Evolutionary conservation across 2,113 vertebrate species (phyloP), one percentile per base, ranked within the genome.

Genomic region (Protobothrops flavoviridis): DNA sequence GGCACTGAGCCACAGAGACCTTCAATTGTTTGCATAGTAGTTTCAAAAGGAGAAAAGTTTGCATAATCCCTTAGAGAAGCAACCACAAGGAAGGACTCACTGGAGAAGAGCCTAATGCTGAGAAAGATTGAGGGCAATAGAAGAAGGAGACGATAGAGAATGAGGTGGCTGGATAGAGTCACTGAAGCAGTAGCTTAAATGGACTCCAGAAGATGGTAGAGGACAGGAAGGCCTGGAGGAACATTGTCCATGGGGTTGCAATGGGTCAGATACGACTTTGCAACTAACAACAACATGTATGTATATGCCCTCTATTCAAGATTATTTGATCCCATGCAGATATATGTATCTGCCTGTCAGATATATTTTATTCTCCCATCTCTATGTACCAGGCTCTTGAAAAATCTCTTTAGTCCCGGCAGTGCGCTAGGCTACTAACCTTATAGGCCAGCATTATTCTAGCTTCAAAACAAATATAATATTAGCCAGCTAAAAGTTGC

Each of bases 1-100:
- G 92, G 74, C 56, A 53, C 24, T 15, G 1, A 64, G 48, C 92
- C 48, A 64, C 86, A 53, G 39, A 90, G 81, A 43, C 9, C 88
- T 93, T 88, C 92, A 90, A 50, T 81, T 93, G 56, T 81, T 90
- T 90, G 21, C 29, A 90, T 15, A 52, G 56, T 52, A 57, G 45
- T 52, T 93, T 89, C 89, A 93, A 87, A 45, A 29, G 6, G 26
- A 52, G 69, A 69, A 90, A 85, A 7, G 53, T 45, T 20, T 53
- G 15, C 61, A 23, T 5, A 48, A 56, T 43, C 55, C 81, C 88
- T 59, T 90, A n/a, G 88, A 90, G 45, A 86, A 90, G 74, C 45
- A 90, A 45, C 45, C 92, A 86, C 55, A 45, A 45, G 45, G 45
- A 45, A 45, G 45, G 45, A 45, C 45, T 45, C 45, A 45, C 45